phyloP scores from a whole-genome alignment of 2,113 vertebrate genomes.

The Hucho hucho region DNA sequence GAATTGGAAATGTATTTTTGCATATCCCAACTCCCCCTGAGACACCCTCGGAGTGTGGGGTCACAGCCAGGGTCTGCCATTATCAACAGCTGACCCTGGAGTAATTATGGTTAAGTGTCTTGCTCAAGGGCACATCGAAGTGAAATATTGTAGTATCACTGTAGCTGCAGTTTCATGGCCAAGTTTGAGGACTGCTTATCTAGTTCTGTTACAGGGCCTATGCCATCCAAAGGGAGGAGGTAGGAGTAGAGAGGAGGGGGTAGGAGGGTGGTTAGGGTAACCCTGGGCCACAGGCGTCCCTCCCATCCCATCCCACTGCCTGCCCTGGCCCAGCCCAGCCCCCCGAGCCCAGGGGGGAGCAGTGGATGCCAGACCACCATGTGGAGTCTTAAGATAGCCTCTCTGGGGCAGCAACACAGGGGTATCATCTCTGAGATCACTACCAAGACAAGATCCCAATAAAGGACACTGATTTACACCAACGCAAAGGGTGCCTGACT shows the following conservation, averaged over 20 bases:
- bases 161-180: conserved; percentile 44
- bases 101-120: no score
- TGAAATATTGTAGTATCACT: conserved; percentile 7
- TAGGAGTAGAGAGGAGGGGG: conserved; percentile 30
- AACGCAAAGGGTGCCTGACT: conserved; percentile 43
- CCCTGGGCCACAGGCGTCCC: background rate
- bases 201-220: conserved; percentile 41
- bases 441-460: conserved; percentile 65
- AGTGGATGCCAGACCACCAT: conserved; percentile 74
- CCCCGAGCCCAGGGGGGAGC: background rate
- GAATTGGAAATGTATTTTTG: no score
- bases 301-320: background rate
- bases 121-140: no score
- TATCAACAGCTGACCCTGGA: no score
- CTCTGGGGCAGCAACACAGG: conserved; percentile 68
- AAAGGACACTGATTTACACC: conserved; percentile 64
- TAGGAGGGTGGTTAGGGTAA: background rate
- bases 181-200: conserved; percentile 55
- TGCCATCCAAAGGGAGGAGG: conserved; percentile 33
- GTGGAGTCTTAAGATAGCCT: conserved; percentile 76
- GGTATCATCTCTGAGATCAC: conserved; percentile 71
- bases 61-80: no score
- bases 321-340: background rate
- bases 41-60: no score
- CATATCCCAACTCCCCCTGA: no score